These are phyloP conservation scores for Parnassius smintheus DNA, from an alignment of 2,888 invertebrate genomes.

Conservation along the genomic window DNA sequence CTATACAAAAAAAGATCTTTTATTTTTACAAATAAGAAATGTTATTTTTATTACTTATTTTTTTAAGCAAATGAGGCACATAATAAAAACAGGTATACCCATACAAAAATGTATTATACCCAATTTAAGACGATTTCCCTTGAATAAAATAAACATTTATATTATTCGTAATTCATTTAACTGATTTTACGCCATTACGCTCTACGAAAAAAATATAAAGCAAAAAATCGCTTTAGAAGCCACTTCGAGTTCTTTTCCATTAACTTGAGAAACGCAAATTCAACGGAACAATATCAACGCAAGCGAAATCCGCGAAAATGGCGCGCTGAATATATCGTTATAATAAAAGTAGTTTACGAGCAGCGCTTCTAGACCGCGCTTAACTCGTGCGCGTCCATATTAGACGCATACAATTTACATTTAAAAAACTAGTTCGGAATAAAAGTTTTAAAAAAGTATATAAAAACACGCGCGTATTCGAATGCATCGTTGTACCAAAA, in stretches of 20 bases:
- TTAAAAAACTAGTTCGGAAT: too few species aligned
- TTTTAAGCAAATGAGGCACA: not conserved
- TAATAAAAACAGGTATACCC: not conserved
- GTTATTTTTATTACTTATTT: too few species aligned
- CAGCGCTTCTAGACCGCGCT: conserved; percentile 34
- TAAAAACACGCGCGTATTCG: too few species aligned
- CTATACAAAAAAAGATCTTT: too few species aligned
- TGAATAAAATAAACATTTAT: too few species aligned
- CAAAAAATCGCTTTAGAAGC: not conserved
- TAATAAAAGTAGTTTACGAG: conserved; percentile 48
- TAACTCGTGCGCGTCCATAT: conserved; percentile 26
- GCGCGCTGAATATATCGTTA: conserved; percentile 42
- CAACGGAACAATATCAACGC: conserved; percentile 7
- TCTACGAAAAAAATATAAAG: too few species aligned
- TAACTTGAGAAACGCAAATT: conserved; percentile 6
- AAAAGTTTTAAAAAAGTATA: too few species aligned
- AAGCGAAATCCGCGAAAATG: conserved; percentile 9
- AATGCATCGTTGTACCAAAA: too few species aligned
- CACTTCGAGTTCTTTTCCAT: not conserved
- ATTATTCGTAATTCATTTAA: too few species aligned
- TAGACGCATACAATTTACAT: conserved; percentile 1
- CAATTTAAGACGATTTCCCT: too few species aligned
- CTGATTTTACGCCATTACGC: too few species aligned
- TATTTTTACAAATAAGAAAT: too few species aligned
- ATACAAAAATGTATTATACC: not conserved